Percentiles rank a stretch among this genome's conserved stretches.
These are phyloP conservation scores for Neria commutata DNA, from an alignment of 2,888 invertebrate genomes.

Conservation along the genomic window DNA sequence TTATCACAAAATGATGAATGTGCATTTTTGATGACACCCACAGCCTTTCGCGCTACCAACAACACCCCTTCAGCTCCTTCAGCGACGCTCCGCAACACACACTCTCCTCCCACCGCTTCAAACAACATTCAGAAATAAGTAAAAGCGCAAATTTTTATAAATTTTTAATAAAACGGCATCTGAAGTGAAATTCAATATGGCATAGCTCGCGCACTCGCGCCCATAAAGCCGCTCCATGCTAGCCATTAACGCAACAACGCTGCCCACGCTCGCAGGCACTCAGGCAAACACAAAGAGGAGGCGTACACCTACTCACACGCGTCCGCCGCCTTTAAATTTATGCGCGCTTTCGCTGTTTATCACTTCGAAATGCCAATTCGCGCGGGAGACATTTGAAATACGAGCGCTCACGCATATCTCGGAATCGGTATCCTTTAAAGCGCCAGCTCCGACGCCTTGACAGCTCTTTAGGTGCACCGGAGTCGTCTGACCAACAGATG, in stretches of 20 bases:
- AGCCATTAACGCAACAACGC: neutral
- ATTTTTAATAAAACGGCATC: slow-evolving; percentile 13
- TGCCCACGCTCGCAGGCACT: neutral
- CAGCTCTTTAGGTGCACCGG: neutral
- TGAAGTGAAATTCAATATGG: neutral
- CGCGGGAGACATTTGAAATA: slow-evolving; percentile 32
- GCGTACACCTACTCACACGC: neutral
- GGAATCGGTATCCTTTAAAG: neutral
- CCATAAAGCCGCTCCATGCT: neutral
- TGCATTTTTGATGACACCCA: slow-evolving; percentile 34
- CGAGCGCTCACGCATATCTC: slow-evolving; percentile 17
- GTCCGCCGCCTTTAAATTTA: neutral
- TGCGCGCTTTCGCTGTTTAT: slow-evolving; percentile 4
- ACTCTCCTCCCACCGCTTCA: no score
- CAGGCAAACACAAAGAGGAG: no score
- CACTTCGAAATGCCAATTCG: slow-evolving; percentile 29
- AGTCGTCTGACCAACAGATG: neutral
- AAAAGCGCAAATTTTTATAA: slow-evolving; percentile 11
- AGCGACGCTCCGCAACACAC: no score
- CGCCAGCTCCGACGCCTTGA: neutral
- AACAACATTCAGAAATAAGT: slow-evolving; percentile 1
- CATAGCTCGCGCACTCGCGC: neutral
- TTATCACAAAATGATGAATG: slow-evolving; percentile 35
- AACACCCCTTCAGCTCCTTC: no score
- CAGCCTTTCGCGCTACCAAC: no score